Evolutionary conservation across 2,888 invertebrate species (phyloP).

Genomic region (Himalopsyche anomala): DNA sequence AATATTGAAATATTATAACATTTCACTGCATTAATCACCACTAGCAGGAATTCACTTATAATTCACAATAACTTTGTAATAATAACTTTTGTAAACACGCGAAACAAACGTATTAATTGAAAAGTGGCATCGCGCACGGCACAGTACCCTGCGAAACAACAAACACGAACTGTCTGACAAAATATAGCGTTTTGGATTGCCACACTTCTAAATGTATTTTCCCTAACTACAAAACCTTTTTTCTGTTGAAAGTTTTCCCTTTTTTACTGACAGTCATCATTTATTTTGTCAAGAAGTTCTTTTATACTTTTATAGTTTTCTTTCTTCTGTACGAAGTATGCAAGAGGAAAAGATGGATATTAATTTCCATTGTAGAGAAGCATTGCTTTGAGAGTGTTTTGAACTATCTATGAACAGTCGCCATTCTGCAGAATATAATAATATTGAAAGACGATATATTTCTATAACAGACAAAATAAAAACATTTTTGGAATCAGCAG

Average conservation of each 20-base stretch:
- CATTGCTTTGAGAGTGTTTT: no score
- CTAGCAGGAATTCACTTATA: neutral
- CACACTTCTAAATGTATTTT: conserved; percentile 9
- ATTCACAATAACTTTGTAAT: conserved; percentile 28
- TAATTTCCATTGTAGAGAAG: no score
- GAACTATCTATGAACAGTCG: no score
- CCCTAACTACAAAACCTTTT: neutral
- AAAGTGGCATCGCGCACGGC: neutral
- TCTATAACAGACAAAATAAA: no score
- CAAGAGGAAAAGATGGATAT: no score
- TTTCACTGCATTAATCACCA: neutral
- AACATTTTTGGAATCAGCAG: no score
- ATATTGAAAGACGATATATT: no score
- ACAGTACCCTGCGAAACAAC: conserved; percentile 49
- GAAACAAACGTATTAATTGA: conserved; percentile 8
- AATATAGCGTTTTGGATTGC: neutral
- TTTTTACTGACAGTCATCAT: neutral
- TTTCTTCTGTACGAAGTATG: no score
- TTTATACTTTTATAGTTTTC: no score
- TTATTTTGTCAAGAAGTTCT: no score
- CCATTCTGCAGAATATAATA: no score
- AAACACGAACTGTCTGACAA: conserved; percentile 38
- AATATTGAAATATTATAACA: neutral
- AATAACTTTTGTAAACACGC: conserved; percentile 32
- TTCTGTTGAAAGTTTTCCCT: neutral